Evolutionary conservation across 92 coral and sea anemone genomes (phyloP).

Genomic region (Metridium senile): DNA sequence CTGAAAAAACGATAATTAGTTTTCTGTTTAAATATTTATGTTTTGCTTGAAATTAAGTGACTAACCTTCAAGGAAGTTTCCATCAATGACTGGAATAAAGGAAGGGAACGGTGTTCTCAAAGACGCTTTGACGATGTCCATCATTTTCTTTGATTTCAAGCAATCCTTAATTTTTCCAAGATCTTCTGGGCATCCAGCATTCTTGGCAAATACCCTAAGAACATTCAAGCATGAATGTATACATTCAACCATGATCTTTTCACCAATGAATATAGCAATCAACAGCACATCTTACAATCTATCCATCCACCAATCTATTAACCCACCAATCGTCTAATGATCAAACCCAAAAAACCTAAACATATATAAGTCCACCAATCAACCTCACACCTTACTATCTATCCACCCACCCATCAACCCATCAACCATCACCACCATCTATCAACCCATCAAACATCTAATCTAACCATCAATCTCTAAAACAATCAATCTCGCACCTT

Average conservation of each 20-base stretch:
- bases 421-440: too few relatives aligned
- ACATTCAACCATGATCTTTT: not conserved
- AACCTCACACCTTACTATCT: too few relatives aligned
- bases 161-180: conserved; percentile 2
- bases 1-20: not conserved
- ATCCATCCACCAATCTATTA: too few relatives aligned
- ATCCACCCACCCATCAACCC: too few relatives aligned
- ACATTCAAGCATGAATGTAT: not conserved
- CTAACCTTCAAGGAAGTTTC: conserved; percentile 30
- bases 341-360: too few relatives aligned
- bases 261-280: not conserved
- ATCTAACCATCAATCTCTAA: too few relatives aligned
- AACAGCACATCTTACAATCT: not conserved
- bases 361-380: too few relatives aligned
- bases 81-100: conserved; percentile 31
- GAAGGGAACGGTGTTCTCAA: not conserved
- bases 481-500: too few relatives aligned
- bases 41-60: not conserved
- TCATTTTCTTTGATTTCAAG: conserved; percentile 20
- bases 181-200: conserved; percentile 15
- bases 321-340: too few relatives aligned
- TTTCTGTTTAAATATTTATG: not conserved
- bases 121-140: conserved; percentile 14
- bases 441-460: too few relatives aligned
- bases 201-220: conserved; percentile 11